A percentile compares a stretch with the other conserved stretches of the same genome.
Conservation (phyloP, 2,113 vertebrate genomes). For the Oreochromis niloticus region DNA sequence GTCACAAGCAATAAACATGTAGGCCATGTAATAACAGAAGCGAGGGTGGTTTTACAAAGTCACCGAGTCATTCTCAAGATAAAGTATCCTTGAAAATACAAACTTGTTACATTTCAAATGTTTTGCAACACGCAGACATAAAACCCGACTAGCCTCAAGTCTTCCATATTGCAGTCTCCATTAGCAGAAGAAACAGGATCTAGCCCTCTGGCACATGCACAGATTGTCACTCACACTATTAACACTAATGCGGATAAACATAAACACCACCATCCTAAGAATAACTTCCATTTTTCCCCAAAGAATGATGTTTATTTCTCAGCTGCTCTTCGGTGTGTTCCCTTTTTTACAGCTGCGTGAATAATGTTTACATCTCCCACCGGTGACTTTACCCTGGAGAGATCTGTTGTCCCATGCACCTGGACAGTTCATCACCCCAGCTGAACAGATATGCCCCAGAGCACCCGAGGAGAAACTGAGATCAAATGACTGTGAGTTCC, state of each 20-base stretch:
- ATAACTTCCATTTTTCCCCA: conserved; percentile 42
- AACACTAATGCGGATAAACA: conserved; percentile 49
- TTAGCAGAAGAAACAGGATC: conserved; percentile 22
- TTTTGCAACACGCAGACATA: neutral
- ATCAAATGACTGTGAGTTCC: conserved; percentile 23
- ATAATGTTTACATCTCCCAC: conserved; percentile 56
- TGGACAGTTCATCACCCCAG: conserved; percentile 44
- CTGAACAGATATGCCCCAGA: conserved; percentile 15
- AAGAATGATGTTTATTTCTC: conserved; percentile 60
- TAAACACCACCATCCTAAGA: conserved; percentile 55
- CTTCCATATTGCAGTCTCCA: neutral
- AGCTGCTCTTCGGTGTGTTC: conserved; percentile 14
- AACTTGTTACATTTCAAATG: neutral
- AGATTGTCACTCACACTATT: conserved; percentile 39
- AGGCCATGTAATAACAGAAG: neutral
- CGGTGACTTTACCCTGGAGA: conserved; percentile 43
- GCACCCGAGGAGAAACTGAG: conserved; percentile 19
- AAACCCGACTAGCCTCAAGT: neutral
- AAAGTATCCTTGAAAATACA: neutral
- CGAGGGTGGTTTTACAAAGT: neutral
- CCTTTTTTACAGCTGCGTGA: conserved; percentile 13
- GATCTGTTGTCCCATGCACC: conserved; percentile 31
- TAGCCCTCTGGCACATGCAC: neutral
- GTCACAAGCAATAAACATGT: neutral
- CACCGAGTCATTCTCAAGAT: neutral